Evolutionary conservation across 2,113 vertebrate genomes (phyloP), one percentile per base, ranked within the genome.

Genomic region (Lathamus discolor): DNA sequence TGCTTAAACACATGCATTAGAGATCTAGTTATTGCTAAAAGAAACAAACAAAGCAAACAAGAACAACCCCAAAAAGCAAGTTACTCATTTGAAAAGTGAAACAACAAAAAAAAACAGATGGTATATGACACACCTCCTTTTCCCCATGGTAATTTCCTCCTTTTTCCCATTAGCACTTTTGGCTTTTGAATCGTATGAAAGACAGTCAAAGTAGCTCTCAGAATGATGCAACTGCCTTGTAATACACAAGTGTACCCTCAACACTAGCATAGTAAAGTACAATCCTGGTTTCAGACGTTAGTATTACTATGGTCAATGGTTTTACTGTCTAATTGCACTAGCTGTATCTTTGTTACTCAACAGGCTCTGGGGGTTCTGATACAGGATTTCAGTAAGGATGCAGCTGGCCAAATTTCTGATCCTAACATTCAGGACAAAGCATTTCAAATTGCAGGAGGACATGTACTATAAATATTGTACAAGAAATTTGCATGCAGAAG

Each of bases 161-260:
- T 37, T 52, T 48, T 7, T 31, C 31, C 17, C 29, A 59, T 25
- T 6, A 63, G 43, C 23, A 4, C 48, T 31, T 11, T 4, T n/a
- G 6, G 4, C 4, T 37, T 24, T 29, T 25, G 55, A 16, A 66
- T 31, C 17, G 22, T 55, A n/a, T 4, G 51, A 31, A 81, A 52
- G 4, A 4, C 29, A n/a, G 41, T 6, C 22, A 74, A 5, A 13
- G 28, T 3, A 24, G 27, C 3, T 59, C 16, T 44, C 23, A 3
- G 1, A 15, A 20, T 0, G n/a, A 20, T 39, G 61, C 13, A 27
- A 33, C 22, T 33, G 17, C 55, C 59, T 51, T 28, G 69, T 2
- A 29, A 29, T 8, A n/a, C 15, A 6, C 0, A 18, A 27, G 13
- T 0, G 9, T 35, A 37, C 11, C 41, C 48, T 59, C 35, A 46